Percentiles rank a stretch among this genome's conserved stretches.
Evolutionary conservation across 2,113 vertebrate species (phyloP).

Genomic region (Vidua macroura): DNA sequence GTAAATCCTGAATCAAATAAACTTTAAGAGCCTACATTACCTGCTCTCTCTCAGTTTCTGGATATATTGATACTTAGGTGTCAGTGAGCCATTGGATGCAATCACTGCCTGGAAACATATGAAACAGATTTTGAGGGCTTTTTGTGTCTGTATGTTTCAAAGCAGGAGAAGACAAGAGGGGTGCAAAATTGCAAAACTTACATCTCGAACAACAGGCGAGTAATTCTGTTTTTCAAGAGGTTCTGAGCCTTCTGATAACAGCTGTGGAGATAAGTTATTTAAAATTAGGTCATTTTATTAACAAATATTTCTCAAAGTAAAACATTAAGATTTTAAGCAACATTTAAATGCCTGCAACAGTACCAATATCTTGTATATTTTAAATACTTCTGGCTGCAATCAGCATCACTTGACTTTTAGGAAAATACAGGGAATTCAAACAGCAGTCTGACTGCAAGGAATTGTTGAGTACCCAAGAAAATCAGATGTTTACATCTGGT

Average conservation of each 20-base stretch:
- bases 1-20: background rate
- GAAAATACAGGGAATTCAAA: background rate
- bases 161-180: background rate
- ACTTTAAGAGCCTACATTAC: conserved; percentile 68
- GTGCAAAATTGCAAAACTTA: conserved; percentile 72
- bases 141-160: background rate
- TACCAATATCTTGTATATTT: background rate
- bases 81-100: conserved; percentile 90
- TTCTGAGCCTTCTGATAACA: conserved; percentile 86
- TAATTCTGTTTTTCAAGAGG: conserved; percentile 87
- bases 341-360: background rate
- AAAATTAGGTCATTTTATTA: background rate
- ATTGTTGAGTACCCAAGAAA: background rate
- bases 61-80: conserved; percentile 95
- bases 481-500: background rate
- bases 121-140: background rate
- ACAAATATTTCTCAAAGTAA: background rate
- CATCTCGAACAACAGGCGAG: conserved; percentile 89
- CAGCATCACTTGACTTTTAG: background rate
- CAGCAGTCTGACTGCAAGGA: background rate
- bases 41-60: conserved; percentile 88
- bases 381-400: background rate
- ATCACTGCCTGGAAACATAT: conserved; percentile 87
- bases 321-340: background rate
- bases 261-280: conserved; percentile 70